Evolutionary conservation across 53 echinoderm and acorn worm genomes (phyloP), one percentile per base, ranked within the genome.

Genomic region (Mesocentrotus franciscanus): DNA sequence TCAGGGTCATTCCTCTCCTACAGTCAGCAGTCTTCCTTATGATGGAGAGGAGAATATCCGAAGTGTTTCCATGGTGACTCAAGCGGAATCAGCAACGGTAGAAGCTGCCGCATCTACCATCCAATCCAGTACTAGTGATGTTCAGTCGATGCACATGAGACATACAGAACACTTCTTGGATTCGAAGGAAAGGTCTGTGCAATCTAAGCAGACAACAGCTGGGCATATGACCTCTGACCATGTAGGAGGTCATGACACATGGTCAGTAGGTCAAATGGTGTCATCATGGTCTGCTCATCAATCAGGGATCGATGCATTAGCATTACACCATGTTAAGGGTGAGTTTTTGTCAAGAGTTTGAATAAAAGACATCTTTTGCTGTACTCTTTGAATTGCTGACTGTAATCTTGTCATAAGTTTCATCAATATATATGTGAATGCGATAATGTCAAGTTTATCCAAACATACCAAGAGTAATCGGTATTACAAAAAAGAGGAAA

Each of bases 281-380:
- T 66, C 39, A 9, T 34, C 66, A 15, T 85, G 87, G 95, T 85
- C 68, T 26, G 87, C 85, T 14, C 95, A 94, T 68, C 95, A 94
- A 42, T 94, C 95, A 29, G 95, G 95, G 15, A 64, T 94, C 55
- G 87, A 94, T 85, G 87, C 95, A 22, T 18, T 94, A 55, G 68
- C 85, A 61, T 24, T 68, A 13, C 16, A 49, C 20, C 55, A 42
- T 36, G 36, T 93, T 13, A 59, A 59, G 56, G 81, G 81, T 81
- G 30, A 57, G 87, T 27, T 12, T 57, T 13, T 6, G 13, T 39
- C 42, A 81, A 39, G 49, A 81, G 7, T 81, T 74, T 11, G 32
- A 32, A 30, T 22, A 26, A 61, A 68, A 18, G 24, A 68, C 24
- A 24, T 68, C 6, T 26, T 20, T 14, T 15, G 17, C 17, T 61